phyloP scores from a whole-genome alignment of 2,888 invertebrate species.

The Peribatodes rhomboidaria region DNA sequence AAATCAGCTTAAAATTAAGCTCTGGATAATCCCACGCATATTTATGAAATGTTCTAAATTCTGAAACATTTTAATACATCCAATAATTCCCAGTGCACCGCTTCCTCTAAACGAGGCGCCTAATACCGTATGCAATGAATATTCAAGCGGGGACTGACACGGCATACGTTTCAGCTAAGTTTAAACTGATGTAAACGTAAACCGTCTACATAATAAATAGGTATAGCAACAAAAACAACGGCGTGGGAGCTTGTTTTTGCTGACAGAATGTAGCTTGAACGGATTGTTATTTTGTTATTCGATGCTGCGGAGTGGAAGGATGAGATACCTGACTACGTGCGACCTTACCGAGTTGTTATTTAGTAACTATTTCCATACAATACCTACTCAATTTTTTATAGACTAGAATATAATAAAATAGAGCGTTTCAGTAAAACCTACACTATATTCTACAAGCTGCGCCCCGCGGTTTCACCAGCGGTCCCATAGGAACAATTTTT shows the following conservation, averaged over 20 bases:
- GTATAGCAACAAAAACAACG: constrained; percentile 16
- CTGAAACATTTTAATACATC: constrained; percentile 9
- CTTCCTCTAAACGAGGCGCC: constrained; percentile 51
- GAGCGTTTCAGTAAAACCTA: too few species aligned
- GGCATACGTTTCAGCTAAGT: constrained; percentile 65
- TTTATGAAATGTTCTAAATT: constrained; percentile 1
- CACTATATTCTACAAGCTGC: too few species aligned
- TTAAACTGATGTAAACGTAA: constrained; percentile 35
- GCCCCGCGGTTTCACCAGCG: too few species aligned
- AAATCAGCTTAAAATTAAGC: background rate
- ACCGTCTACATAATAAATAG: constrained; percentile 20
- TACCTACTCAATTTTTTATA: too few species aligned
- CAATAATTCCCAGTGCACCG: constrained; percentile 24
- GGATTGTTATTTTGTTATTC: constrained; percentile 14
- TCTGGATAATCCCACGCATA: background rate
- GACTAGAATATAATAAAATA: too few species aligned
- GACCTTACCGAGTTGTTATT: background rate
- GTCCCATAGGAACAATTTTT: too few species aligned
- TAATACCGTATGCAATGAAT: constrained; percentile 68
- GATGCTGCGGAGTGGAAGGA: background rate
- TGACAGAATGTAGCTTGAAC: constrained; percentile 11
- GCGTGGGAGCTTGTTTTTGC: constrained; percentile 8
- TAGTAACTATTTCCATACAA: background rate
- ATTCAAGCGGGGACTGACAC: constrained; percentile 69
- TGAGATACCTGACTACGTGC: too few species aligned